Percentiles rank a stretch among this genome's conserved stretches.
These are phyloP conservation scores for Nasonia giraulti DNA, from an alignment of 1,140 invertebrate species.

Conservation along the genomic window DNA sequence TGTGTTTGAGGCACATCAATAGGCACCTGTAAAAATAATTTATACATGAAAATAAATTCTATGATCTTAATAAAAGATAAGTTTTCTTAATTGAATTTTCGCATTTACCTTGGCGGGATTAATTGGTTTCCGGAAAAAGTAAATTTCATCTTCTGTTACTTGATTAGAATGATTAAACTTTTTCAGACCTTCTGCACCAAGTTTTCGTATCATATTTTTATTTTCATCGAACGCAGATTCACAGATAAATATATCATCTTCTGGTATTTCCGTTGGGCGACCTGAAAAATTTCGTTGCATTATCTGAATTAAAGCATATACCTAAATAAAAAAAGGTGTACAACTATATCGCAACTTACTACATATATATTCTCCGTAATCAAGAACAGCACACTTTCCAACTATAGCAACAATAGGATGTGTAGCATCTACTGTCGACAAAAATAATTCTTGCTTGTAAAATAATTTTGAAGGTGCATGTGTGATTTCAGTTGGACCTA, in stretches of 20 bases:
- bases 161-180: conserved; percentile 88
- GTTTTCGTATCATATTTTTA: conserved; percentile 85
- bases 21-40: conserved; percentile 69
- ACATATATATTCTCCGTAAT: conserved; percentile 92
- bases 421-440: conserved; percentile 93
- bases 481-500: conserved; percentile 90
- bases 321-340: background rate
- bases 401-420: conserved; percentile 93
- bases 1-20: conserved; percentile 73
- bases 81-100: background rate
- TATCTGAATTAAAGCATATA: background rate
- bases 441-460: conserved; percentile 95
- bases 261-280: conserved; percentile 94
- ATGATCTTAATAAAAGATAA: background rate
- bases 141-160: conserved; percentile 95
- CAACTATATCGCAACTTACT: conserved; percentile 77
- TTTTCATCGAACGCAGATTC: conserved; percentile 95
- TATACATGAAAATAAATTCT: conserved; percentile 27
- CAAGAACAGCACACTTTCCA: conserved; percentile 92
- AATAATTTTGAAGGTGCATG: conserved; percentile 86
- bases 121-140: conserved; percentile 87
- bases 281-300: conserved; percentile 74
- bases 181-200: conserved; percentile 83
- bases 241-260: conserved; percentile 94
- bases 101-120: conserved; percentile 82